phyloP scores from a whole-genome alignment of 2,888 invertebrate genomes.

The Drosophila eohydei region DNA sequence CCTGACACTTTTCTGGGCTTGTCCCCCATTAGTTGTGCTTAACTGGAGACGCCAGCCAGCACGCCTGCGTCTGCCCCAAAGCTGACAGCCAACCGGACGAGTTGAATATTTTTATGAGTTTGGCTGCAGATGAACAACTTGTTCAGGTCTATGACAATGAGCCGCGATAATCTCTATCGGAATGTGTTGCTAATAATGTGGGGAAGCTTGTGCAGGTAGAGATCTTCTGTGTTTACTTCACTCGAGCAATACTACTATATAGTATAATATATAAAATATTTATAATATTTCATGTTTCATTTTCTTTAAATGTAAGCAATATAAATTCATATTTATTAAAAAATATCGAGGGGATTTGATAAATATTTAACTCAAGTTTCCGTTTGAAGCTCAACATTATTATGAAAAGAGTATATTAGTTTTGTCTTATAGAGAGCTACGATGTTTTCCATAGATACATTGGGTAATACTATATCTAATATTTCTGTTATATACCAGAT shows the following conservation, averaged over 20 bases:
- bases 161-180: conserved; percentile 37
- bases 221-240: neutral
- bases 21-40: conserved; percentile 78
- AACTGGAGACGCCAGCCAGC: conserved; percentile 48
- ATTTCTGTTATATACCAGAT: too few species aligned
- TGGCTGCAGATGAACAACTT: conserved; percentile 44
- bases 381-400: too few species aligned
- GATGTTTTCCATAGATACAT: too few species aligned
- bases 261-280: too few species aligned
- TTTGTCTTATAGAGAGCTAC: too few species aligned
- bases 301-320: too few species aligned
- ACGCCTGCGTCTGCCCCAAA: conserved; percentile 25
- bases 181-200: conserved; percentile 27
- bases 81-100: conserved; percentile 38
- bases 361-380: too few species aligned
- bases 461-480: too few species aligned
- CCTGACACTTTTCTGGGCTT: conserved; percentile 77
- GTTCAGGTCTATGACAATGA: conserved; percentile 25
- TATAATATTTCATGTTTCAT: too few species aligned
- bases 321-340: too few species aligned
- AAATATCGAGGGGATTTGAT: too few species aligned
- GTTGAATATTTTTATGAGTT: conserved; percentile 17
- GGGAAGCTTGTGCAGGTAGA: neutral
- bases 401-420: too few species aligned
- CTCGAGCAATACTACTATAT: neutral